These are phyloP conservation scores for Plodia interpunctella DNA, from an alignment of 1,140 invertebrate species.

Conservation along the genomic window DNA sequence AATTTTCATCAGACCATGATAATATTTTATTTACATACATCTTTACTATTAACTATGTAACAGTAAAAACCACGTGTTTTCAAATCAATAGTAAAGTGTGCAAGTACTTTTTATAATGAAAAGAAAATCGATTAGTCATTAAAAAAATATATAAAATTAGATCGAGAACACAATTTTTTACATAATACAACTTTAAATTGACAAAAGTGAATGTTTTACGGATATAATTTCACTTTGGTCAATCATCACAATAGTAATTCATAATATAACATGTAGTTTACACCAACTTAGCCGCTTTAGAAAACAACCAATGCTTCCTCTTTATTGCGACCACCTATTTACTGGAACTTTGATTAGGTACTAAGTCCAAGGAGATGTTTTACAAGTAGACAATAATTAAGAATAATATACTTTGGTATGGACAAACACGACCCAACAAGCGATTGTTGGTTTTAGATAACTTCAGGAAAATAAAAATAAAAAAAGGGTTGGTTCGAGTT, in stretches of 20 bases:
- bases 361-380: background rate
- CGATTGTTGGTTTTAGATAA: slow-evolving; percentile 23
- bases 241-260: slow-evolving; percentile 28
- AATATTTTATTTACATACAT: too few species aligned
- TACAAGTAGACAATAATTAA: too few species aligned
- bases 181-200: slow-evolving; percentile 10
- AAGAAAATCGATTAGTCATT: background rate
- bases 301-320: too few species aligned
- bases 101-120: background rate
- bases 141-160: background rate
- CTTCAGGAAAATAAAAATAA: slow-evolving; percentile 20
- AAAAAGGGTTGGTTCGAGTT: slow-evolving; percentile 9
- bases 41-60: too few species aligned
- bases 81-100: too few species aligned
- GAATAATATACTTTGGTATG: slow-evolving; percentile 3
- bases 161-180: background rate
- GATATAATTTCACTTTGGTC: slow-evolving; percentile 24
- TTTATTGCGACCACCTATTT: too few species aligned
- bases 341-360: background rate
- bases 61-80: too few species aligned
- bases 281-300: background rate
- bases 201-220: slow-evolving; percentile 10
- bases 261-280: background rate
- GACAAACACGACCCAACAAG: slow-evolving; percentile 42
- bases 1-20: too few species aligned